Percentiles rank a stretch among this genome's conserved stretches.
These are phyloP conservation scores for Littorina saxatilis DNA, from an alignment of 1,140 invertebrate genomes.

Conservation along the genomic window DNA sequence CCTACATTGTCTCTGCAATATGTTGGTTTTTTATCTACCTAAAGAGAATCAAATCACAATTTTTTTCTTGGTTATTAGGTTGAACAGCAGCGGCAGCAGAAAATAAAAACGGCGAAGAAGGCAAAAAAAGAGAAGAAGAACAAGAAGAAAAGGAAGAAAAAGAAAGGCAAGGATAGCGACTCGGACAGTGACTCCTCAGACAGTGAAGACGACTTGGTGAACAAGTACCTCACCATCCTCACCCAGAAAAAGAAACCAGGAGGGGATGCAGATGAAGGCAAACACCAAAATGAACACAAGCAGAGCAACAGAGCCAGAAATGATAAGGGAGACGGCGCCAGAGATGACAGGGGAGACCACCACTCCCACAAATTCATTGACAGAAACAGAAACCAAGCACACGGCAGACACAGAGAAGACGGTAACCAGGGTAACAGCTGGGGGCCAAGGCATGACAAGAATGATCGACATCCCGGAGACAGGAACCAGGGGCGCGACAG, in stretches of 20 bases:
- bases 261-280: constrained; percentile 18
- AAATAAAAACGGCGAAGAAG: constrained; percentile 35
- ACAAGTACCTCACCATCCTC: constrained; percentile 63
- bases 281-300: neutral
- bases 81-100: constrained; percentile 17
- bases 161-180: constrained; percentile 45
- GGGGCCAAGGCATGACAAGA: neutral
- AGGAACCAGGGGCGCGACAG: constrained; percentile 4
- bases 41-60: no score
- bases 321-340: neutral
- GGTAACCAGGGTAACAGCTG: neutral
- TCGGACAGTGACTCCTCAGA: constrained; percentile 48
- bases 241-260: constrained; percentile 51
- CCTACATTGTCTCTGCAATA: no score
- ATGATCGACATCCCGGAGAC: constrained; percentile 6
- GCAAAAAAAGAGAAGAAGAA: constrained; percentile 62
- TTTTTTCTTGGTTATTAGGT: constrained; percentile 3
- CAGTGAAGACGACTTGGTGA: constrained; percentile 59
- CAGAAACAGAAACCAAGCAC: neutral
- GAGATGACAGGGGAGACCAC: neutral
- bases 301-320: constrained; percentile 9
- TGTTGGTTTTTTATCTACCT: no score
- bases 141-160: constrained; percentile 62
- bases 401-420: neutral
- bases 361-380: neutral